Evolutionary conservation across 2,888 invertebrate species (phyloP).

Genomic region (Synanthedon andrenaeformis): DNA sequence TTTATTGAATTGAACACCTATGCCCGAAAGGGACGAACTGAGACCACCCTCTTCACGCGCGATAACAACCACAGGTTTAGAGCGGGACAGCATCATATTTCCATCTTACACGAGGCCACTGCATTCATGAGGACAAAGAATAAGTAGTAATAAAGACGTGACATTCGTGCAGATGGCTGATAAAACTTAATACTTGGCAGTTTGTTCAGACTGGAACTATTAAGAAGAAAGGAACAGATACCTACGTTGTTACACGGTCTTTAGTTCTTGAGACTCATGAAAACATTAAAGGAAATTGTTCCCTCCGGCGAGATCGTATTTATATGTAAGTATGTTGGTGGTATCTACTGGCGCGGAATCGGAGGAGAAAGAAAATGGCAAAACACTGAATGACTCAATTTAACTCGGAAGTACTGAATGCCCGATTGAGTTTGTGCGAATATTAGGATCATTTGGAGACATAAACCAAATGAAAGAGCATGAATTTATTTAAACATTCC

Average conservation of each 20-base stretch:
- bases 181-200: conserved; percentile 64
- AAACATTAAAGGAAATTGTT: conserved; percentile 62
- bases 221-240: conserved; percentile 59
- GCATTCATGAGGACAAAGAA: conserved; percentile 66
- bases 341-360: conserved; percentile 58
- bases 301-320: conserved; percentile 43
- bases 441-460: conserved; percentile 22
- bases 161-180: conserved; percentile 66
- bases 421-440: conserved; percentile 41
- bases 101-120: conserved; percentile 27
- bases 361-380: conserved; percentile 56
- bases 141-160: conserved; percentile 69
- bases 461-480: conserved; percentile 31
- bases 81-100: conserved; percentile 28
- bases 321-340: conserved; percentile 53
- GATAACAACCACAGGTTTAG: conserved; percentile 23
- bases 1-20: conserved; percentile 65
- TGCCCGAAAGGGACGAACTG: conserved; percentile 49
- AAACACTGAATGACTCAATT: conserved; percentile 64
- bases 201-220: conserved; percentile 57
- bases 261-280: conserved; percentile 58
- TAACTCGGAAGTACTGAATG: conserved; percentile 26
- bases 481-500: conserved; percentile 41
- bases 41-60: conserved; percentile 39
- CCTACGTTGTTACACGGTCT: conserved; percentile 54